phyloP scores from a whole-genome alignment of 2,888 invertebrate genomes.

The Sphaeridia pumilis region DNA sequence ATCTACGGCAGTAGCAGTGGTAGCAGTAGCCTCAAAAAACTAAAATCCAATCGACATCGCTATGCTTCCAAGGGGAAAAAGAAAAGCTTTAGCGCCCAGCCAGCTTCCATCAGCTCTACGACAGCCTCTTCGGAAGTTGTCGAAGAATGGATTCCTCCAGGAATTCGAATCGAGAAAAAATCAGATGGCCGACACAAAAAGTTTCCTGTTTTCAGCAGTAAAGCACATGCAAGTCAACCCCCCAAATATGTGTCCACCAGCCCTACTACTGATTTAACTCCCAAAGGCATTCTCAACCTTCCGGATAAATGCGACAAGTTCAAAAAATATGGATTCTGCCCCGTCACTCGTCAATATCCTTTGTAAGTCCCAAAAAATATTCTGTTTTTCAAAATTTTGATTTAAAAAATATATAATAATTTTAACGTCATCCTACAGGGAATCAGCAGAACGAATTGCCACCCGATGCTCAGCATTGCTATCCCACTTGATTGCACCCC shows the following conservation, averaged over 20 bases:
- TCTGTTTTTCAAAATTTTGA: background rate
- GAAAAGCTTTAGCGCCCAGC: background rate
- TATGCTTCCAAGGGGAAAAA: slow-evolving; percentile 13
- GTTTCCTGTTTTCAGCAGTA: slow-evolving; percentile 9
- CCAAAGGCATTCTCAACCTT: slow-evolving; percentile 6
- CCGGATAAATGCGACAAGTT: slow-evolving; percentile 34
- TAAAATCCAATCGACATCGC: slow-evolving; percentile 7
- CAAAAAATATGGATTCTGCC: slow-evolving; percentile 34
- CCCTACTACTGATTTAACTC: background rate
- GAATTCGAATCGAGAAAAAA: slow-evolving; percentile 10
- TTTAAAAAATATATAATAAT: background rate
- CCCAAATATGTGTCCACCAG: background rate
- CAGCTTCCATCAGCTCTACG: slow-evolving; percentile 6
- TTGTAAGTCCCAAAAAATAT: slow-evolving; percentile 33
- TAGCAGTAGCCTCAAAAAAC: background rate
- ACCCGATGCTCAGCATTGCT: slow-evolving; percentile 32
- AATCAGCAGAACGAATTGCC: slow-evolving; percentile 31
- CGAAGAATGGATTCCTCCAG: slow-evolving; percentile 26
- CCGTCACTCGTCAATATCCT: slow-evolving; percentile 33
- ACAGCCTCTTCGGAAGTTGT: slow-evolving; percentile 27
- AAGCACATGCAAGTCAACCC: background rate
- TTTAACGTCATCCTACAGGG: background rate
- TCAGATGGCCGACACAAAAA: slow-evolving; percentile 8
- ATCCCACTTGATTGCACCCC: slow-evolving; percentile 35
- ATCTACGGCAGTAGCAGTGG: too few species aligned